These are phyloP conservation scores for Sphecodes monilicornis DNA, from an alignment of 2,888 invertebrate genomes.

Conservation along the genomic window DNA sequence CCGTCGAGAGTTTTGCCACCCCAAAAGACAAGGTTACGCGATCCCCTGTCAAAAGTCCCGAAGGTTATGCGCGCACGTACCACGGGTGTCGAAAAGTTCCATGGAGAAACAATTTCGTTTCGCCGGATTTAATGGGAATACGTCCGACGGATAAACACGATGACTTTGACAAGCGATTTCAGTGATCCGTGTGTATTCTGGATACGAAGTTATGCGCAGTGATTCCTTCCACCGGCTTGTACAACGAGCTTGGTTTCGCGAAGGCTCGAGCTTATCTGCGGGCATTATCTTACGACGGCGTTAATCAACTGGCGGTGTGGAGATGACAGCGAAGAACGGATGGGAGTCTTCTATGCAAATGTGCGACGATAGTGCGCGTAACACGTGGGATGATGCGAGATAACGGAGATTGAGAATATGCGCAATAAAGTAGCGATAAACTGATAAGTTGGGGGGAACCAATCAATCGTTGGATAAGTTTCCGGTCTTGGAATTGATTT, in stretches of 20 bases:
- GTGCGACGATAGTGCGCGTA: background rate
- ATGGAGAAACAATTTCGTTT: constrained; percentile 65
- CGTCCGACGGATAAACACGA: constrained; percentile 37
- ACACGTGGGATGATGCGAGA: background rate
- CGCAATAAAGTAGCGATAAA: constrained; percentile 1
- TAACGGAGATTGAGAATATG: background rate
- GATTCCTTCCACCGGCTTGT: constrained; percentile 8
- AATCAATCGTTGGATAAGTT: background rate
- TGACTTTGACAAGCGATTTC: constrained; percentile 54
- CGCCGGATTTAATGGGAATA: constrained; percentile 65
- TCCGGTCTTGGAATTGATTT: background rate
- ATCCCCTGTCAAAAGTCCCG: constrained; percentile 60
- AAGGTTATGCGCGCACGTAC: constrained; percentile 29
- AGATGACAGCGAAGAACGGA: background rate
- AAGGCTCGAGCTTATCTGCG: background rate
- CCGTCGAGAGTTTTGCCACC: constrained; percentile 36
- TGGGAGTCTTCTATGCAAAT: background rate
- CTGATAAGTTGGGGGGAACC: background rate
- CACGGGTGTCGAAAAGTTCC: constrained; percentile 57
- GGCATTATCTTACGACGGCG: background rate
- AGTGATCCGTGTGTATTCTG: background rate
- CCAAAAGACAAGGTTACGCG: constrained; percentile 65
- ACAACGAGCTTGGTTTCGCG: background rate
- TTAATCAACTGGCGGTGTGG: background rate
- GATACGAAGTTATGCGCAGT: background rate